Conservation (phyloP, 2,797 vertebrate genomes). For the Sebastes trivittatus region DNA sequence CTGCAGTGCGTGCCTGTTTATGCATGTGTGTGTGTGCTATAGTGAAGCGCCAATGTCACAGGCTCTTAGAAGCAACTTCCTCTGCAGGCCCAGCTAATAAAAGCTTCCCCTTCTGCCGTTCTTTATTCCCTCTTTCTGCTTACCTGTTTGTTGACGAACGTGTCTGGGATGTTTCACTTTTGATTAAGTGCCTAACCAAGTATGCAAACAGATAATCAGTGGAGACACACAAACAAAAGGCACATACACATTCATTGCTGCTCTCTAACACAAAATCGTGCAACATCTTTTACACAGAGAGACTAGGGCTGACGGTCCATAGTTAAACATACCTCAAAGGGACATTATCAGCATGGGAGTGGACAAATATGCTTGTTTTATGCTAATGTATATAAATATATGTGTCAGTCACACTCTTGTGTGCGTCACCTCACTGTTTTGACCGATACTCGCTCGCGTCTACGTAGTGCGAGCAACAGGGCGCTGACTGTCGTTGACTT, state of each 20-base stretch:
- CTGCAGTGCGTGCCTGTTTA: background rate
- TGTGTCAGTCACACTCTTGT: too few species aligned
- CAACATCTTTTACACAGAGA: background rate
- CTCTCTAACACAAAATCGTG: background rate
- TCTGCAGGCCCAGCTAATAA: conserved; percentile 40
- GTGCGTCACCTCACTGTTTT: too few species aligned
- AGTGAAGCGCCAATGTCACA: conserved; percentile 57
- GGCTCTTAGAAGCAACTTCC: conserved; percentile 31
- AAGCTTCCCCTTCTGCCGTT: conserved; percentile 13
- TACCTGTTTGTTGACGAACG: conserved; percentile 13
- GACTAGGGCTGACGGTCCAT: background rate
- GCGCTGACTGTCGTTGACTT: too few species aligned
- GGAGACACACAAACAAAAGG: background rate
- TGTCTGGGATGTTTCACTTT: conserved; percentile 64
- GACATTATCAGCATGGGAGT: too few species aligned
- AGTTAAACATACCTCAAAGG: too few species aligned
- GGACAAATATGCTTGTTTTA: too few species aligned
- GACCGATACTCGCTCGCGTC: too few species aligned
- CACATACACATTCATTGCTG: background rate
- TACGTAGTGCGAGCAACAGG: too few species aligned
- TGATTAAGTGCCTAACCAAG: background rate
- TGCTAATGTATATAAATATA: too few species aligned
- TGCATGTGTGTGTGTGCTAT: background rate
- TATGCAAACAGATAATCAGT: background rate
- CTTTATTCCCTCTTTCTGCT: conserved; percentile 22